Evolutionary conservation across 2,113 vertebrate genomes (phyloP).

Genomic region (Ceratotherium simum): DNA sequence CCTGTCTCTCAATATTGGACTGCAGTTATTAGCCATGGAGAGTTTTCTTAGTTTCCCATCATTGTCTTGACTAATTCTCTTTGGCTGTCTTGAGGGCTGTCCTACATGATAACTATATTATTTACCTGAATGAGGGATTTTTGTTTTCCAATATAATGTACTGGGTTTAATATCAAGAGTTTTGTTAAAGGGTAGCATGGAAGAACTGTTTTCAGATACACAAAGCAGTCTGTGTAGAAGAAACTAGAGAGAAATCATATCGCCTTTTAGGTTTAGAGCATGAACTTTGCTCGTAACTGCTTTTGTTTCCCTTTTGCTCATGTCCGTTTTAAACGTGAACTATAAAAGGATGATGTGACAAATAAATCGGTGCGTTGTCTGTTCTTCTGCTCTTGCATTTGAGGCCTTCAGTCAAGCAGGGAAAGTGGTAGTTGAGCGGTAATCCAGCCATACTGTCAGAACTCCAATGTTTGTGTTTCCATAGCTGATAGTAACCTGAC

Average conservation of each 20-base stretch:
- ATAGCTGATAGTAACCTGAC: neutral
- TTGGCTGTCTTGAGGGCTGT: neutral
- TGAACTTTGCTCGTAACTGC: neutral
- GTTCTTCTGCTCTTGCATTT: neutral
- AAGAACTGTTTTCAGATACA: neutral
- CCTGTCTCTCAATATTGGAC: neutral
- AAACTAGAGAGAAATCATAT: neutral
- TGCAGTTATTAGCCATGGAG: neutral
- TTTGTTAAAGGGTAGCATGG: neutral
- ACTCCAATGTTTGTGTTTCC: neutral
- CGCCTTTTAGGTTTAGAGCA: neutral
- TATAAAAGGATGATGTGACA: neutral
- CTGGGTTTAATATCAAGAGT: neutral
- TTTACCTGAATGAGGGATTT: neutral
- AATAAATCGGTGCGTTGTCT: neutral
- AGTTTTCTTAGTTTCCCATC: neutral
- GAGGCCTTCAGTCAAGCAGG: neutral
- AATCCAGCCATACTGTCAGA: neutral
- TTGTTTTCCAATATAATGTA: neutral
- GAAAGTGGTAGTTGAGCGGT: neutral
- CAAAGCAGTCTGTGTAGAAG: neutral
- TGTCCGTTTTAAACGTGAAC: neutral
- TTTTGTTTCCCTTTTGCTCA: neutral
- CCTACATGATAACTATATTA: neutral
- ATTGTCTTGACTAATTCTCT: neutral